Base-by-base conservation (phyloP, 2,888 invertebrate genomes). In the Eristalinus aeneus region DNA sequence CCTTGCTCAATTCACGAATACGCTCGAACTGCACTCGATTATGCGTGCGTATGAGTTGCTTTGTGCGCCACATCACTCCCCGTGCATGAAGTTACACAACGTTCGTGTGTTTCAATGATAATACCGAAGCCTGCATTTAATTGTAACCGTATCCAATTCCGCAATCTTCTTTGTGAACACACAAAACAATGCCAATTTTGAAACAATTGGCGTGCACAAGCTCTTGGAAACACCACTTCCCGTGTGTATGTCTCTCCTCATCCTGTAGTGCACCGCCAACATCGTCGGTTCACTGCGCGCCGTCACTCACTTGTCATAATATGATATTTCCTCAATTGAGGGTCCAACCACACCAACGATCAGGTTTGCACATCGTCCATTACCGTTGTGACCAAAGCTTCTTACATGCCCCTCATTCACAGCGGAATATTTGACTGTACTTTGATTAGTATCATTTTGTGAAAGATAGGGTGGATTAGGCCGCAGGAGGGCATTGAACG, bases 321-420 rank as follows among this genome's bases (percentile, higher is more conserved):
- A 91, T 91, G 91, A 92, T 91, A 92, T 91, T 92, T 91, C 91
- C 91, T 90, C 91, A 90, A 90, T 91, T 92, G 89, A 88, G 88
- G 88, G 88, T 83, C 87, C 82, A 54, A 71, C 77, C 63, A 78
- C 58, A 65, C 69, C 34, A 73, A 39, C 54, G 61, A 68, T 39
- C 63, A 58, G 74, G 71, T 74, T 81, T 64, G 67, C 69, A 56
- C 65, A 71, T 86, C 46, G 73, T 68, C 74, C 69, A 69, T 65
- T 81, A 73, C 54, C 63, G 67, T 27, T 74, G 61, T 23, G 39
- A 27, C 54, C 71, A 56, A 63, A 53, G 60, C 23, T 56, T n/a
- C 46, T 16, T 16, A 8, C 46, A 46, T 23, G 22, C 8, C 11
- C 56, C 2, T n/a, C 10, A 63, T 10, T 9, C 53, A 68, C 27